Evolutionary conservation across 1,140 invertebrate genomes (phyloP), one percentile per base, ranked within the genome.

Genomic region (Popillia japonica): DNA sequence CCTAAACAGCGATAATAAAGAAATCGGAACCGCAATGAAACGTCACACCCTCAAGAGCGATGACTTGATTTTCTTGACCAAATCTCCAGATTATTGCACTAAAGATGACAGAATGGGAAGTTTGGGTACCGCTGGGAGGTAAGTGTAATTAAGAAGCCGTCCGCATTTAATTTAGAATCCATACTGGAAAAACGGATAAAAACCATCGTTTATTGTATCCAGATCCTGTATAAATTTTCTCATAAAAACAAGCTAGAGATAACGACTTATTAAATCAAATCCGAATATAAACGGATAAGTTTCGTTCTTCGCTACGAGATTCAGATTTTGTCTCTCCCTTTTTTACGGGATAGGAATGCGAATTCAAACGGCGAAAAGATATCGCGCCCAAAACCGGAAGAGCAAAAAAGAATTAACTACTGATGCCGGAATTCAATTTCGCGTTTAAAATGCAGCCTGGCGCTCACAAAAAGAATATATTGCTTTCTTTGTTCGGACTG

Each of bases 1-100:
- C 42, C 75, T 79, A n/a, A 42, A 17, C 41, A 55, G 11, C 41
- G 75, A 76, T 14, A n/a, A 17, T 34, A 81, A 81, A 20, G 75
- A 77, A 40, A 22, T 59, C 75, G 76, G 48, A 55, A 76, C 85
- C 84, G 42, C 41, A 2, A 20, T 23, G 44, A 23, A 23, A 79
- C 79, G 72, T 77, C 77, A 42, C 80, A 86, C 6, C 17, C 34
- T 77, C 11, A 77, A 76, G 10, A 48, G 73, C 41, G 81, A 83
- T 82, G 85, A 87, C 85, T 89, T 99, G 76, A 94, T 98, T 23
- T 98, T 92, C 87, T 88, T 98, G 79, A 93, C 97, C 81, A 88
- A 92, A 40, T 98, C 96, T 22, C 97, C 97, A 0, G 96, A 98
- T 86, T 99, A 98, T 87, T 99, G 97, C 86, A 94, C 96, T 81